These are phyloP conservation scores for Drosophila testacea DNA, from an alignment of 2,888 invertebrate genomes.

Conservation along the genomic window DNA sequence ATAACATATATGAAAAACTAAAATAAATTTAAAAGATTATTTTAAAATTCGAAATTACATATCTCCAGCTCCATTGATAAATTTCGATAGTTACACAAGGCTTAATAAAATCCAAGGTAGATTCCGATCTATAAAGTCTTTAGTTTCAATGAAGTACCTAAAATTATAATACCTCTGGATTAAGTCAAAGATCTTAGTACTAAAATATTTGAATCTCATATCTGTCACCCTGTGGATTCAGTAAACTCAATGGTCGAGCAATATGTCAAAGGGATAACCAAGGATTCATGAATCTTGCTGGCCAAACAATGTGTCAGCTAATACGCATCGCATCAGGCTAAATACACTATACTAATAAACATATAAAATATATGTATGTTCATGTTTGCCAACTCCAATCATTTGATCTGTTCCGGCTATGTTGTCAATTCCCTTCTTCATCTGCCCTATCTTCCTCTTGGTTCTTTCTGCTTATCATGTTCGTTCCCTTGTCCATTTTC, in stretches of 20 bases:
- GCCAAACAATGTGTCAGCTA: slow-evolving; percentile 25
- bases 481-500: slow-evolving; percentile 29
- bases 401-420: slow-evolving; percentile 30
- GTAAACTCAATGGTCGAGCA: neutral
- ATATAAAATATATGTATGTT: neutral
- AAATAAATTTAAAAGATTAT: too few relatives aligned
- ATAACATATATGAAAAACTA: too few relatives aligned
- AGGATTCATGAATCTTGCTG: slow-evolving; percentile 20
- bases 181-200: neutral
- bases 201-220: neutral
- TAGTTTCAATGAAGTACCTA: neutral
- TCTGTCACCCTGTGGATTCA: neutral
- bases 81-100: too few relatives aligned
- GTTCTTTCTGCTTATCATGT: slow-evolving; percentile 4
- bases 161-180: neutral
- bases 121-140: too few relatives aligned
- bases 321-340: slow-evolving; percentile 36
- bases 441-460: neutral
- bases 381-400: slow-evolving; percentile 8
- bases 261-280: slow-evolving; percentile 34
- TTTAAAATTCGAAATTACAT: too few relatives aligned
- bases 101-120: neutral
- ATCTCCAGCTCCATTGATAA: neutral
- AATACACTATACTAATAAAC: slow-evolving; percentile 36
- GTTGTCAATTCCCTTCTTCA: neutral